Percentiles rank a stretch among this genome's conserved stretches.
Evolutionary conservation across 2,113 vertebrate genomes (phyloP).

Genomic region (Lethenteron camtschaticum): DNA sequence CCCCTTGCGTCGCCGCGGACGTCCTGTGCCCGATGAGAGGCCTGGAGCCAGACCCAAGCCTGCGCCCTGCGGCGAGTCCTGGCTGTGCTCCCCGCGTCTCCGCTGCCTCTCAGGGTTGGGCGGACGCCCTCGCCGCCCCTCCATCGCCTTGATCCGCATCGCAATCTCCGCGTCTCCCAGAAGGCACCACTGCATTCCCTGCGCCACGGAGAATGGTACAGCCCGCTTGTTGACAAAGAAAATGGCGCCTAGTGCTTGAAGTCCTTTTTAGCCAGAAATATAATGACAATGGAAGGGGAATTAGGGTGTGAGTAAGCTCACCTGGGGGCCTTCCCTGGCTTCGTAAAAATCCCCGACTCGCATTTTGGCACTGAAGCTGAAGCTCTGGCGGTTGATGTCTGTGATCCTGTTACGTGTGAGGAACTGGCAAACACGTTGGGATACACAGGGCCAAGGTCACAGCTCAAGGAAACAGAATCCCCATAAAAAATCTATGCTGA

Average conservation of each 20-base stretch:
- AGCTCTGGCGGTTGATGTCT: constrained; percentile 83
- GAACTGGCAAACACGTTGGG: constrained; percentile 35
- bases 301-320: constrained; percentile 18
- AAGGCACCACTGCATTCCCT: constrained; percentile 74
- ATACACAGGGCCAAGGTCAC: no score
- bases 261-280: background rate
- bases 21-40: background rate
- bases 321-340: constrained; percentile 81
- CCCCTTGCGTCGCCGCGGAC: constrained; percentile 31
- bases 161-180: constrained; percentile 56
- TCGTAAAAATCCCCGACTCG: constrained; percentile 93
- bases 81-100: constrained; percentile 26
- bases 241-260: background rate
- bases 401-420: constrained; percentile 74
- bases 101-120: constrained; percentile 29
- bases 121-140: constrained; percentile 48
- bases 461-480: no score
- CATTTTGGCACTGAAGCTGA: constrained; percentile 96
- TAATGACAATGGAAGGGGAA: constrained; percentile 1
- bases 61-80: no score
- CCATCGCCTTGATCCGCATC: constrained; percentile 51
- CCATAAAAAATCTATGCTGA: no score
- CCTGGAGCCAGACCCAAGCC: no score
- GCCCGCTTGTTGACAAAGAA: constrained; percentile 1
- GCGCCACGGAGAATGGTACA: constrained; percentile 10